Percentiles rank a stretch among this genome's conserved stretches.
phyloP scores from a whole-genome alignment of 2,888 invertebrate species.

The Meteorus cinctellus region DNA sequence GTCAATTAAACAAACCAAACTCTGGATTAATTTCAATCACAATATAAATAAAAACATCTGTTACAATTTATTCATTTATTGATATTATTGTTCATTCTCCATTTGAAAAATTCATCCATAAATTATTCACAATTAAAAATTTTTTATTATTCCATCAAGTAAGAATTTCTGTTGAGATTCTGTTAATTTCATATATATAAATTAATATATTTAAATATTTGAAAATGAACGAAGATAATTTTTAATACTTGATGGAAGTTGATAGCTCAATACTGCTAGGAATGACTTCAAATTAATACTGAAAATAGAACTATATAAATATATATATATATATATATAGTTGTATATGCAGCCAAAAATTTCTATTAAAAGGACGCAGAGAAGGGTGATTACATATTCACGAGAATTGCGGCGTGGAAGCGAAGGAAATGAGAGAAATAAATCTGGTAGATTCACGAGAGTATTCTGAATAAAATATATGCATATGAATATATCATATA shows the following conservation, averaged over 20 bases:
- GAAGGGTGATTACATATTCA: slow-evolving; percentile 15
- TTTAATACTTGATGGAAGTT: neutral
- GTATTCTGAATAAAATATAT: slow-evolving; percentile 12
- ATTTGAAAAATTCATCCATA: neutral
- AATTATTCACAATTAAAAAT: neutral
- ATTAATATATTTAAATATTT: neutral
- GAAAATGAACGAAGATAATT: neutral
- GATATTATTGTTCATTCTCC: neutral
- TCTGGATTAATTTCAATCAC: too few species aligned
- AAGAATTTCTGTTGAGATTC: neutral
- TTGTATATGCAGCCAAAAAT: neutral
- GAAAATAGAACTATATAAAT: neutral
- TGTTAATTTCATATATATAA: neutral
- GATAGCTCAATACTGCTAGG: neutral
- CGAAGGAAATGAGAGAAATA: slow-evolving; percentile 26
- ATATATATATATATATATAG: neutral
- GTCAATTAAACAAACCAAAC: too few species aligned
- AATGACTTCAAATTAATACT: neutral
- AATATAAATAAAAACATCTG: too few species aligned
- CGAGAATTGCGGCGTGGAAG: slow-evolving; percentile 13
- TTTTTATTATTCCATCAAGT: neutral
- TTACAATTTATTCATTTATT: too few species aligned
- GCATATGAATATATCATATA: neutral
- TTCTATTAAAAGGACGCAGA: slow-evolving; percentile 4
- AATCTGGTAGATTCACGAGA: slow-evolving; percentile 23